These are phyloP conservation scores for Chinchilla lanigera DNA, from an alignment of 2,113 vertebrate species.

Conservation along the genomic window DNA sequence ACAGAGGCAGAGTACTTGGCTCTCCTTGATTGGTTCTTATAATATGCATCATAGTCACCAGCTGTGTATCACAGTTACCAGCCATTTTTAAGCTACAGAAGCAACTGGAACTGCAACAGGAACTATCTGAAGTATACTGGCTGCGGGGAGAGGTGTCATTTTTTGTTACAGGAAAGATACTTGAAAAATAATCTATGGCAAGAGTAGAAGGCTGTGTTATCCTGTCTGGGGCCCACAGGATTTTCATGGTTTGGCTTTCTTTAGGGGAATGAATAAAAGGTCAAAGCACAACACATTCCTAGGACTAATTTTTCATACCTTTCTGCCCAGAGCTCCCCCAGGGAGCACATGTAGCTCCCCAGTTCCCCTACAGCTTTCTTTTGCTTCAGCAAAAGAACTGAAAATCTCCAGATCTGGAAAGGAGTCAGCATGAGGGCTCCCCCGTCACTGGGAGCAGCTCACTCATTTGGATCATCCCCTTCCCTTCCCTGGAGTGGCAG, in stretches of 20 bases:
- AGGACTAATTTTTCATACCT: background rate
- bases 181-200: background rate
- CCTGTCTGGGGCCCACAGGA: background rate
- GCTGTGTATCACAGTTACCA: background rate
- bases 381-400: background rate
- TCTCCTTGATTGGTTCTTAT: too few species aligned
- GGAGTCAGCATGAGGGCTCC: background rate
- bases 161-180: background rate
- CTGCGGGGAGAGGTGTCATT: background rate
- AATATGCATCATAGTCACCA: background rate
- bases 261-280: background rate
- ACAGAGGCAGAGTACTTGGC: too few species aligned
- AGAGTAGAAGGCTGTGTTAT: background rate
- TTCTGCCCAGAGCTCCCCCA: background rate
- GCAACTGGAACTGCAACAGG: background rate
- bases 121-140: background rate
- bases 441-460: background rate
- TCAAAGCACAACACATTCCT: background rate
- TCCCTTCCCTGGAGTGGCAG: background rate
- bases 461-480: background rate
- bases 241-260: background rate
- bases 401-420: background rate
- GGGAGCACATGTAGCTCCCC: background rate
- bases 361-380: background rate
- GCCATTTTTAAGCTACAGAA: background rate